These are phyloP conservation scores for Phyllotreta striolata DNA, from an alignment of 2,888 invertebrate genomes.

Conservation along the genomic window DNA sequence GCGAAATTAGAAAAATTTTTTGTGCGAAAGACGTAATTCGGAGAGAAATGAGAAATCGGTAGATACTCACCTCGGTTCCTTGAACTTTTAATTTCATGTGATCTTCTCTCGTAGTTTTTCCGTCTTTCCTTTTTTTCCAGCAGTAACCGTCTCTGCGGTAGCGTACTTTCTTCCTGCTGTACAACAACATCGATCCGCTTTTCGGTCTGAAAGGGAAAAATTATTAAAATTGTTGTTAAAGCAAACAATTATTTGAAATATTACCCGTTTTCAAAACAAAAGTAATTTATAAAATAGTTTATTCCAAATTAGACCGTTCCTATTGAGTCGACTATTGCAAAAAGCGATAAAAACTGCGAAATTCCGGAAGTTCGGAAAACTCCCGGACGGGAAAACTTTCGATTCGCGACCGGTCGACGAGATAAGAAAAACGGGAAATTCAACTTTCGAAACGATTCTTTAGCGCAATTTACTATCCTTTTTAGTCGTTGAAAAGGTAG, in stretches of 20 bases:
- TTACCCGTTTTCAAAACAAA: conserved; percentile 1
- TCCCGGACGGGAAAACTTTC: conserved; percentile 25
- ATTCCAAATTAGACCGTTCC: conserved; percentile 22
- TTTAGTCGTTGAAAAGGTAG: conserved; percentile 29
- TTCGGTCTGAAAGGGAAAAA: conserved; percentile 77
- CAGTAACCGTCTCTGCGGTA: conserved; percentile 97
- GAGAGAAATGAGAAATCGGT: not conserved
- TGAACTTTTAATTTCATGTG: conserved; percentile 99
- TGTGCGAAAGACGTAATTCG: no score
- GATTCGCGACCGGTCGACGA: conserved; percentile 32
- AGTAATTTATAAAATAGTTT: no score
- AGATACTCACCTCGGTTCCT: conserved; percentile 82
- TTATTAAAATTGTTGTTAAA: conserved; percentile 5
- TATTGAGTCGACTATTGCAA: conserved; percentile 23
- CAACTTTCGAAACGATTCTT: conserved; percentile 27
- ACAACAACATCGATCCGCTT: conserved; percentile 95
- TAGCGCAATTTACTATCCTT: conserved; percentile 33
- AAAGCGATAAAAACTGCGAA: conserved; percentile 24
- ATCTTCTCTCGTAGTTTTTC: conserved; percentile 97
- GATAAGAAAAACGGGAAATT: conserved; percentile 33
- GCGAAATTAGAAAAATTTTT: not conserved
- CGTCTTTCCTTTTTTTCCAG: conserved; percentile 98
- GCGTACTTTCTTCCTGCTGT: conserved; percentile 94
- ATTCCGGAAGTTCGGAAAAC: conserved; percentile 24
- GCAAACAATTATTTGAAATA: not conserved